Evolutionary conservation across 35 echinoderm and acorn worm species (phyloP).

Genomic region (Stichopus chloronotus): DNA sequence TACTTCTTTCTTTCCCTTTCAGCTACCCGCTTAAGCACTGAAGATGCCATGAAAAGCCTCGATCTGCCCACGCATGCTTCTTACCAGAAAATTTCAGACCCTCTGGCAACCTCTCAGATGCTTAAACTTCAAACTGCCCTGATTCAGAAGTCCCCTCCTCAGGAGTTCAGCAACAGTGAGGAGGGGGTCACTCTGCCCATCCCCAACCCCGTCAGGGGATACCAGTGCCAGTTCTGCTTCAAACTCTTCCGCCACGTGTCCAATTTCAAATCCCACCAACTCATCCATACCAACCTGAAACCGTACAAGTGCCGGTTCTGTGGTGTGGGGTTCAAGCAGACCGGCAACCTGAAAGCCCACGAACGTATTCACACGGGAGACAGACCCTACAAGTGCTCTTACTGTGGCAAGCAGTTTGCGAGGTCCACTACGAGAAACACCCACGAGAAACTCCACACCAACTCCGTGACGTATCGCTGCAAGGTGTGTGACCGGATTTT

Average conservation of each 20-base stretch:
- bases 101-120: background rate
- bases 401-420: slow-evolving; percentile 55
- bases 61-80: background rate
- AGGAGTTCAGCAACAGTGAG: background rate
- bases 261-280: slow-evolving; percentile 53
- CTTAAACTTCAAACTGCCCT: background rate
- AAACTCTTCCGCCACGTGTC: slow-evolving; percentile 36
- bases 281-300: slow-evolving; percentile 52
- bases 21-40: background rate
- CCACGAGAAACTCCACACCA: slow-evolving; percentile 50
- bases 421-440: slow-evolving; percentile 36
- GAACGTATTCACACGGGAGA: slow-evolving; percentile 44
- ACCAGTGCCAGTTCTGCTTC: slow-evolving; percentile 50
- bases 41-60: background rate
- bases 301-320: slow-evolving; percentile 55
- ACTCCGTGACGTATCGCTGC: slow-evolving; percentile 17
- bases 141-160: background rate
- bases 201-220: background rate
- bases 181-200: background rate
- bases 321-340: slow-evolving; percentile 56
- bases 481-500: slow-evolving; percentile 39
- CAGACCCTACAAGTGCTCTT: slow-evolving; percentile 47
- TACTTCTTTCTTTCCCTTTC: background rate
- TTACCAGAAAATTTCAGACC: background rate
- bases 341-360: slow-evolving; percentile 52